Evolutionary conservation across 1,140 invertebrate species (phyloP).

Genomic region (Papilio xuthus): DNA sequence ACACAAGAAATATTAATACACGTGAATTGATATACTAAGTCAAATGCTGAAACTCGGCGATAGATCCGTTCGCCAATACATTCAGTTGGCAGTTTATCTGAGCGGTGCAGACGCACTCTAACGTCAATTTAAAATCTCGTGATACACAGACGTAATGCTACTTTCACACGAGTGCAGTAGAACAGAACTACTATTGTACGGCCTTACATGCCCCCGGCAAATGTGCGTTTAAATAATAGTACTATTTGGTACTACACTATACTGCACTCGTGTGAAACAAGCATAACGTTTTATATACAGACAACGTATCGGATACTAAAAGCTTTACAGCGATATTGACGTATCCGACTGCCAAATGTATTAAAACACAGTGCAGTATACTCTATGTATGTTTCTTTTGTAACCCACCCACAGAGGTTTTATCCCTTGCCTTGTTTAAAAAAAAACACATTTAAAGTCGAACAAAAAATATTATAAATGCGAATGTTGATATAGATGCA

Average conservation of each 20-base stretch:
- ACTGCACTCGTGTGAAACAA: background rate
- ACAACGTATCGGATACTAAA: background rate
- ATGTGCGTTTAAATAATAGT: too few relatives aligned
- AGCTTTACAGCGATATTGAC: constrained; percentile 2
- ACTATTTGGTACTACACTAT: background rate
- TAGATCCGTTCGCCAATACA: constrained; percentile 8
- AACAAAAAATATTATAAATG: too few relatives aligned
- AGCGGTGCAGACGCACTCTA: background rate
- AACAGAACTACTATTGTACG: background rate
- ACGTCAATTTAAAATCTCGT: constrained; percentile 11
- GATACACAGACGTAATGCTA: background rate
- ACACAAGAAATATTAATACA: background rate
- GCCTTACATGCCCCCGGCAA: too few relatives aligned
- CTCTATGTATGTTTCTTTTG: background rate
- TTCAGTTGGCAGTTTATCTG: constrained; percentile 19
- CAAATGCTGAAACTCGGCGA: constrained; percentile 1
- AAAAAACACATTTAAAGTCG: too few relatives aligned
- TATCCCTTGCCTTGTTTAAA: background rate
- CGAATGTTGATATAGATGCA: too few relatives aligned
- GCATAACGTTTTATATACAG: background rate
- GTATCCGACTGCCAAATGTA: constrained; percentile 8
- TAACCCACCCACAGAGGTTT: background rate
- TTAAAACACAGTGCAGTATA: background rate
- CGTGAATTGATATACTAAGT: background rate
- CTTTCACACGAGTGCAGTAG: background rate